These are phyloP conservation scores for Pygmarrhopalites habei DNA, from an alignment of 1,140 invertebrate species.

Conservation along the genomic window DNA sequence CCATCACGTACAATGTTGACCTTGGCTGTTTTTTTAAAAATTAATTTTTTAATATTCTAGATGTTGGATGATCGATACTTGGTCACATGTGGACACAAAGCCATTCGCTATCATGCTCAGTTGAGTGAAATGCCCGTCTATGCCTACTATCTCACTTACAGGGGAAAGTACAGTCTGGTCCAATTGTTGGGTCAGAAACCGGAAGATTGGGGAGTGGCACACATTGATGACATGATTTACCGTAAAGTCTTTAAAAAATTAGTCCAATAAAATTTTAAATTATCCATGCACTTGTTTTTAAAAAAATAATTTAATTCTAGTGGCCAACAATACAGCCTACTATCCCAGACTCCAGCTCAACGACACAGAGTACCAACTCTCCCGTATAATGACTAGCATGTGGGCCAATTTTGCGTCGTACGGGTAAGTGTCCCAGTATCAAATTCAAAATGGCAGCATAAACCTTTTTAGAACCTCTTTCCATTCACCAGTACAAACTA, in stretches of 20 bases:
- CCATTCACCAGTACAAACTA: too few species aligned
- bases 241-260: too few species aligned
- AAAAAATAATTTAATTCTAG: too few species aligned
- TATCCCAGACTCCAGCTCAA: slow-evolving; percentile 21
- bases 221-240: slow-evolving; percentile 35
- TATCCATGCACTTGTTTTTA: too few species aligned
- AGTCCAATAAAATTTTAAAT: too few species aligned
- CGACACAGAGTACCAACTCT: slow-evolving; percentile 29
- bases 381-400: slow-evolving; percentile 27
- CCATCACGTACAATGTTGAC: neutral
- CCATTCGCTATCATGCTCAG: slow-evolving; percentile 27
- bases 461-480: too few species aligned
- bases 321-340: slow-evolving; percentile 31
- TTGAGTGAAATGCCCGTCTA: slow-evolving; percentile 27
- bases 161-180: slow-evolving; percentile 30
- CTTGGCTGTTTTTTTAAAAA: neutral
- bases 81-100: slow-evolving; percentile 30
- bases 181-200: slow-evolving; percentile 32
- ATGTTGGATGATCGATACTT: slow-evolving; percentile 36
- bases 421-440: too few species aligned
- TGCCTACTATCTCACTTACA: slow-evolving; percentile 26
- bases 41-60: slow-evolving; percentile 13
- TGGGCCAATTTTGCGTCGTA: slow-evolving; percentile 52
- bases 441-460: too few species aligned
- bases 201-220: slow-evolving; percentile 36